These are phyloP conservation scores for Leptinotarsa peninsularis DNA, from an alignment of 2,888 invertebrate species.

Conservation along the genomic window DNA sequence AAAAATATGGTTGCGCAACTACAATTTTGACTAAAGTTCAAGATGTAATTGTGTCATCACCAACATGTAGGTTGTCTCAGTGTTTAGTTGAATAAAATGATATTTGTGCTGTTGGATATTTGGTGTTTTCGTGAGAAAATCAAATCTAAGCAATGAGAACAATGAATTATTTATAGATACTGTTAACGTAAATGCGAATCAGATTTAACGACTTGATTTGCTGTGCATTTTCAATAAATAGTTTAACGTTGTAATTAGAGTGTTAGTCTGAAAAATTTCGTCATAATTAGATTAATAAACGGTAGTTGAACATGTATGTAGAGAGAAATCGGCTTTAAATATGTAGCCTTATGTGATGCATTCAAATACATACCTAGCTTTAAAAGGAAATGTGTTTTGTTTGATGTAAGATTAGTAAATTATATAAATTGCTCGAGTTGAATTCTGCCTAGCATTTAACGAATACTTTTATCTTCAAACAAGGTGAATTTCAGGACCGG, in stretches of 20 bases:
- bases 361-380: conserved; percentile 43
- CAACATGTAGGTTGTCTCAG: conserved; percentile 42
- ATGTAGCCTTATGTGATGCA: conserved; percentile 45
- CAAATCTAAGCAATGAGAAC: background rate
- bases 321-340: conserved; percentile 46
- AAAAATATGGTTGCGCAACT: background rate
- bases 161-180: conserved; percentile 28
- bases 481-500: background rate
- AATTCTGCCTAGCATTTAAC: background rate
- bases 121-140: conserved; percentile 5
- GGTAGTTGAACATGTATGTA: conserved; percentile 31
- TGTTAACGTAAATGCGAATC: conserved; percentile 5
- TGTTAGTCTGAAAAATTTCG: conserved; percentile 36
- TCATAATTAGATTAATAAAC: conserved; percentile 18
- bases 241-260: conserved; percentile 42
- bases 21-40: conserved; percentile 28
- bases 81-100: conserved; percentile 40
- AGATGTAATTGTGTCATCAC: conserved; percentile 41
- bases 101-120: conserved; percentile 29
- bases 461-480: background rate
- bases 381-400: conserved; percentile 35
- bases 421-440: conserved; percentile 14
- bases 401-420: conserved; percentile 12
- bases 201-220: background rate
- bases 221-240: conserved; percentile 27